Conservation (phyloP, 2,888 invertebrate species). For the Leistus spinibarbis region DNA sequence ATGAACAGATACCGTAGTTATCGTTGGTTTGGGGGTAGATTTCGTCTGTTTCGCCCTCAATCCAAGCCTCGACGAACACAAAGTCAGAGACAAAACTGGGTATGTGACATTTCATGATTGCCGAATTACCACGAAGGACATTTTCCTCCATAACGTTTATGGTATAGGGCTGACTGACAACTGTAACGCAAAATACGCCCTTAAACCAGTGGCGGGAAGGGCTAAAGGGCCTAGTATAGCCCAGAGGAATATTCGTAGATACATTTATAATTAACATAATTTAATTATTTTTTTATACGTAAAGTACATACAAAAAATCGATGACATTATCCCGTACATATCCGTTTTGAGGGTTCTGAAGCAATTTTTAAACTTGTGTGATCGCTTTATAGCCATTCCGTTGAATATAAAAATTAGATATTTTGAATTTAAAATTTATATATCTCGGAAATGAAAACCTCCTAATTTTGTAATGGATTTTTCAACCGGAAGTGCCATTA, state of each 20-base stretch:
- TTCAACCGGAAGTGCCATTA: too few relatives aligned
- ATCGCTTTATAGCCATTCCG: too few relatives aligned
- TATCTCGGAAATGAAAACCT: too few relatives aligned
- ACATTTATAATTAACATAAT: neutral
- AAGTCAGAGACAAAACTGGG: slow-evolving; percentile 93
- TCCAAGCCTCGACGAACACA: slow-evolving; percentile 84
- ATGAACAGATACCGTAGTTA: slow-evolving; percentile 55
- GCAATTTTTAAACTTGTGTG: too few relatives aligned
- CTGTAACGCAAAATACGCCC: slow-evolving; percentile 64
- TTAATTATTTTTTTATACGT: too few relatives aligned
- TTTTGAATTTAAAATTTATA: too few relatives aligned
- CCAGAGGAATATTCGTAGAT: neutral
- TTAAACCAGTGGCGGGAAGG: neutral
- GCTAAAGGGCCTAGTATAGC: neutral
- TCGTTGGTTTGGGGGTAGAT: slow-evolving; percentile 60
- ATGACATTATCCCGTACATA: too few relatives aligned
- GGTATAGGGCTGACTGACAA: slow-evolving; percentile 87
- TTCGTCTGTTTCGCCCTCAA: slow-evolving; percentile 75
- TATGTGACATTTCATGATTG: slow-evolving; percentile 91
- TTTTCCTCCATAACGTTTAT: slow-evolving; percentile 93
- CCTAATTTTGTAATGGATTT: too few relatives aligned
- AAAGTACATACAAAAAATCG: too few relatives aligned
- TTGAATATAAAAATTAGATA: too few relatives aligned
- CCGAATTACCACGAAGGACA: slow-evolving; percentile 87
- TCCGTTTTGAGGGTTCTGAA: too few relatives aligned